Evolutionary conservation across 2,113 vertebrate species (phyloP).

Genomic region (Parotia lawesii): DNA sequence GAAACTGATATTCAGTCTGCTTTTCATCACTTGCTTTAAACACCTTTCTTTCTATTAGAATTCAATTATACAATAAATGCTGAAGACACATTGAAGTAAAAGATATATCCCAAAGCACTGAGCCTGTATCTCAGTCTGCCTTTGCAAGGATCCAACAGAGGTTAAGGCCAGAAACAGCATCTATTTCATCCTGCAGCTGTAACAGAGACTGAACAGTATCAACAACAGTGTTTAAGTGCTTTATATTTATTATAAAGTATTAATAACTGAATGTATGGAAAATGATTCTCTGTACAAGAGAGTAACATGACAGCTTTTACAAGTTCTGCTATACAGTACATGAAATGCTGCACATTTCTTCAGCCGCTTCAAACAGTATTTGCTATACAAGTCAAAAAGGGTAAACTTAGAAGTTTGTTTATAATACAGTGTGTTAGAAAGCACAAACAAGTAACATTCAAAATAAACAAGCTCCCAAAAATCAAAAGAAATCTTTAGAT

Average conservation of each 20-base stretch:
- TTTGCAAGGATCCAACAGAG: background rate
- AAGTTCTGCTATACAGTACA: conserved; percentile 32
- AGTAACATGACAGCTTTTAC: conserved; percentile 34
- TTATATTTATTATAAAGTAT: conserved; percentile 61
- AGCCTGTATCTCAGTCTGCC: background rate
- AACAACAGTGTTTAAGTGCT: conserved; percentile 29
- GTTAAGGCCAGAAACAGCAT: background rate
- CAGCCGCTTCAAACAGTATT: conserved; percentile 18
- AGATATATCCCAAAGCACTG: background rate
- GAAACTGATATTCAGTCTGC: background rate
- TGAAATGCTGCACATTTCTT: background rate
- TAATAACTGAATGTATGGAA: conserved; percentile 31
- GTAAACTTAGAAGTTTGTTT: conserved; percentile 46
- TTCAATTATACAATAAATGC: background rate
- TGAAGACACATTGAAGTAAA: background rate
- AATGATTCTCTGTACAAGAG: conserved; percentile 33
- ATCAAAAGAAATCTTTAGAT: conserved; percentile 41
- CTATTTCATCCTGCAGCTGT: background rate
- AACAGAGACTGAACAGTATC: background rate
- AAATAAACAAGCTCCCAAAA: conserved; percentile 54
- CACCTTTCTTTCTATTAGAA: background rate
- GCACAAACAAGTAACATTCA: conserved; percentile 59
- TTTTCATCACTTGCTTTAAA: background rate
- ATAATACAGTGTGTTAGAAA: conserved; percentile 67
- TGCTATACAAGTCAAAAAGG: conserved; percentile 37